These are phyloP conservation scores for Salvelinus sp. DNA, from an alignment of 2,113 vertebrate genomes.

Conservation along the genomic window DNA sequence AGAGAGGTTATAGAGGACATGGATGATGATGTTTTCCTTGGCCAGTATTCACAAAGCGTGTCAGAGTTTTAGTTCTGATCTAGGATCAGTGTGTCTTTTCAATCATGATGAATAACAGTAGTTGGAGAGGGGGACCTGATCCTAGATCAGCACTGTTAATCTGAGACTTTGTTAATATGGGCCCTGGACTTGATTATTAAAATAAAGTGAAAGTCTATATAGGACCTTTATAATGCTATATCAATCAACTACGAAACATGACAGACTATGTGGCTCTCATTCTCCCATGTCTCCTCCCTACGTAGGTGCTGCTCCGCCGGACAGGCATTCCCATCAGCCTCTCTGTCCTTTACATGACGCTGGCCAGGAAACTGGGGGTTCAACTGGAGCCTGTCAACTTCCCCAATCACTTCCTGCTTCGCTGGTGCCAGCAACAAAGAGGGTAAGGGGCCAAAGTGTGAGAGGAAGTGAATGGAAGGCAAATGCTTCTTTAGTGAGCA, in stretches of 20 bases:
- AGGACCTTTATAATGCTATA: not conserved
- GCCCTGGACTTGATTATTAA: not conserved
- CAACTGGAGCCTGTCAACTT: slow-evolving; percentile 95
- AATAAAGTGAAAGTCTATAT: not conserved
- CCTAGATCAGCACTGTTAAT: no score
- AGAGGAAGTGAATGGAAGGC: not conserved
- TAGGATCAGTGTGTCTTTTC: no score
- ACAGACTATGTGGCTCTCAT: no score
- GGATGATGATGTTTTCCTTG: no score
- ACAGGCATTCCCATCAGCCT: slow-evolving; percentile 98
- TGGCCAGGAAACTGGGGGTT: slow-evolving; percentile 87
- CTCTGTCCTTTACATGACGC: slow-evolving; percentile 91
- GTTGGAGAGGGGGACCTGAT: no score
- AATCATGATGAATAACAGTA: no score
- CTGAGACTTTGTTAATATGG: no score
- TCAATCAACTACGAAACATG: not conserved
- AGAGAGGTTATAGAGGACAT: not conserved
- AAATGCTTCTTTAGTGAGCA: no score
- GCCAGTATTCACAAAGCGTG: no score
- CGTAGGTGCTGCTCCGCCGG: slow-evolving; percentile 86
- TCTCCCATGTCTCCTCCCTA: not conserved
- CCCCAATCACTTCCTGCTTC: slow-evolving; percentile 92
- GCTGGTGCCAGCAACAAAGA: slow-evolving; percentile 88
- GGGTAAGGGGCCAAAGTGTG: slow-evolving; percentile 69
- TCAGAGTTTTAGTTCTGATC: no score